Base-by-base conservation (phyloP, 2,113 vertebrate genomes). In the Chloroceryle aenea region DNA sequence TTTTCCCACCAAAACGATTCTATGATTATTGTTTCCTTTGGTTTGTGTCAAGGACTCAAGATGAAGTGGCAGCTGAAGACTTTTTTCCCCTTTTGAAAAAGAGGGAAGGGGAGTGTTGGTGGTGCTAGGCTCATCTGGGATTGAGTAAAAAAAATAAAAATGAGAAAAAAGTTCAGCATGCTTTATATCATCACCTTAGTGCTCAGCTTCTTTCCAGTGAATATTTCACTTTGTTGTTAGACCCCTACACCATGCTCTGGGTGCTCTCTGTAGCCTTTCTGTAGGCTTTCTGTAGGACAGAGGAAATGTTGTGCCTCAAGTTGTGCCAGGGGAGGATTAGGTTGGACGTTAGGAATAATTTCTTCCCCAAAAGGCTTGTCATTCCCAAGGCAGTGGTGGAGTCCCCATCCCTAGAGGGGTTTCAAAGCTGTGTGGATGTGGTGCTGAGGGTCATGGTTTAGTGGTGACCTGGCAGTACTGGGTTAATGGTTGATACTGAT, bases 151-250 rank as follows among this genome's bases (percentile, higher is more conserved):
- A 47, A 47, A 14, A 6, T 29, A 4, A 25, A 5, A 3, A 30
- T 8, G 10, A 16, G 11, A 30, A 7, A 59, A 43, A 11, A 6
- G 26, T 27, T 38, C 27, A 7, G 16, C 36, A 14, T 0, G 0
- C 29, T 84, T 86, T 66, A 73, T 19, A 53, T 69, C 63, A 48
- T 15, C 23, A 69, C 67, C 59, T 91, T 59, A 34, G 52, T 22
- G 40, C 18, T 34, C 64, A 68, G 43, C 59, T 61, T 38, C n/a
- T 34, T 73, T 63, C 72, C 75, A 79, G 58, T 0, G 38, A 72
- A 32, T 61, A 78, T 66, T 89, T 95, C 8, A 3, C 52, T 90
- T 77, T 34, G 72, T 40, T 74, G 48, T 64, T 80, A 56, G 36
- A 58, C 12, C 16, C 13, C 69, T n/a, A 48, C 19, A 48, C 68